Evolutionary conservation across 2,888 invertebrate species (phyloP), one percentile per base, ranked within the genome.

Genomic region (Idaea biselata): DNA sequence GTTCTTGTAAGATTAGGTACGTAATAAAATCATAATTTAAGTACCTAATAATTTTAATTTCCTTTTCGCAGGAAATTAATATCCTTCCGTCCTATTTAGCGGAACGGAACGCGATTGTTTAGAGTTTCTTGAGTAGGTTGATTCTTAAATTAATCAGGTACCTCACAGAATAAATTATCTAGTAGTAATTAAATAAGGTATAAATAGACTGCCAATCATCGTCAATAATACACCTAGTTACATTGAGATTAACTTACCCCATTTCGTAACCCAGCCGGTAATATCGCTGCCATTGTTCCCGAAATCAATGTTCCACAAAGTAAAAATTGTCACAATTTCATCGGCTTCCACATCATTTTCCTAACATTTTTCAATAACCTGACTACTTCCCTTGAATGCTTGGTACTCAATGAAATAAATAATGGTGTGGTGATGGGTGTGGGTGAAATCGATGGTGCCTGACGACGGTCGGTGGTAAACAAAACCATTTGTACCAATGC

Each of bases 211-310:
- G 16, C n/a, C 11, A 54, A 56, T 33, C 25, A 25, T 25, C 25
- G 25, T 25, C 25, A 25, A 25, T 25, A 25, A 25, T 25, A 25
- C 3, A 25, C 25, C 25, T 25, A 25, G 5, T 25, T 54, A 57
- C 58, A 18, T 16, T 61, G 59, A 58, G 55, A 3, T 44, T 44
- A 33, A 74, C 86, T 83, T 67, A 90, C 89, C 82, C 83, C 87
- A 73, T 89, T 88, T 64, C 84, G 76, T 32, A 91, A 68, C 58
- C 89, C 89, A 16, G 83, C 75, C 5, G 90, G 90, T 59, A 91
- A 73, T 70, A 91, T 84, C 0, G 90, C 82, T 63, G 90, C 88
- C 90, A 91, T 91, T 55, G 58, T 72, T 55, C 33, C 55, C 31
- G 58, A 61, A 53, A 59, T 60, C 57, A 18, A 55, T 56, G 58